These are phyloP conservation scores for Actinia tenebrosa DNA, from an alignment of 64 coral and sea anemone species.

Conservation along the genomic window DNA sequence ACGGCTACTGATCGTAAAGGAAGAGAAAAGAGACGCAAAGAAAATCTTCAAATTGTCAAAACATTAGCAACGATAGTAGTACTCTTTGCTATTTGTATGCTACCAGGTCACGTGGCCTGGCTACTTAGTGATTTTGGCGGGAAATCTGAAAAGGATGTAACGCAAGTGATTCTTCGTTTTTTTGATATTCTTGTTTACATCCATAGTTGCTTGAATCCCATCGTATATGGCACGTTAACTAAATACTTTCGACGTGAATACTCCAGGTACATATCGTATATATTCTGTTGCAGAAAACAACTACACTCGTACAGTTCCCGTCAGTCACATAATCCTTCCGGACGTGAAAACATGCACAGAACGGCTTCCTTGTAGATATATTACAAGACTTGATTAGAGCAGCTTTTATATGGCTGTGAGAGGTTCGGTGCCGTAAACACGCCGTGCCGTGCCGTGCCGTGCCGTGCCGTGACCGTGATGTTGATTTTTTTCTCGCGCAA, in stretches of 20 bases:
- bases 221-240: constrained; percentile 56
- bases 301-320: background rate
- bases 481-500: too few relatives aligned
- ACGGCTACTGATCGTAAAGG: constrained; percentile 25
- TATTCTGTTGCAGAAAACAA: background rate
- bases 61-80: constrained; percentile 56
- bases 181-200: constrained; percentile 60
- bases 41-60: constrained; percentile 59
- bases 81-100: constrained; percentile 62
- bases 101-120: constrained; percentile 64
- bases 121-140: constrained; percentile 46
- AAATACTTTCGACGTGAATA: constrained; percentile 49
- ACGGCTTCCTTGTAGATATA: background rate
- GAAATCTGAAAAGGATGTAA: constrained; percentile 19
- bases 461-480: too few relatives aligned
- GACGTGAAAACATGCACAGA: background rate
- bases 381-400: background rate
- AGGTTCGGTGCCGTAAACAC: too few relatives aligned
- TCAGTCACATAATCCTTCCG: background rate
- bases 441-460: too few relatives aligned
- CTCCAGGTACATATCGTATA: constrained; percentile 26
- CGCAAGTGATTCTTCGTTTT: constrained; percentile 33
- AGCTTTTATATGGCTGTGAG: too few relatives aligned
- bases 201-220: constrained; percentile 58
- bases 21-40: constrained; percentile 31